A percentile compares a stretch with the other conserved stretches of the same genome.
Evolutionary conservation across 2,888 invertebrate species (phyloP).

Genomic region (Volucella bombylans): DNA sequence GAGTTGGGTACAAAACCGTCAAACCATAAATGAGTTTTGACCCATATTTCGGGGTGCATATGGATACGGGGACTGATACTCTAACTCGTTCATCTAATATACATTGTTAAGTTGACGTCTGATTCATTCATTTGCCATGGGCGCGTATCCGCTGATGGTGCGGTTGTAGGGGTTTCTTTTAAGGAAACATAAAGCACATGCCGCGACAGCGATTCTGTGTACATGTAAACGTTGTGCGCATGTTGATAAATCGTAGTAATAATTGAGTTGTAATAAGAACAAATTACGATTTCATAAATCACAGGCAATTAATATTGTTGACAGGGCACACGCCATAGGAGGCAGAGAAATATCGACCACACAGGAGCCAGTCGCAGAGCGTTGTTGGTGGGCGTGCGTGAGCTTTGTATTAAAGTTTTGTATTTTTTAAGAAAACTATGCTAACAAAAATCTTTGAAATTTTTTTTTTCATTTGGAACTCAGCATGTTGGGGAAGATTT

Average conservation of each 20-base stretch:
- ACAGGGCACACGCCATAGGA: constrained; percentile 40
- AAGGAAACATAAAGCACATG: constrained; percentile 59
- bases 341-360: constrained; percentile 53
- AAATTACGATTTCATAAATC: constrained; percentile 72
- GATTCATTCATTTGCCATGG: constrained; percentile 15
- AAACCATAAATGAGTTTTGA: constrained; percentile 59
- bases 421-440: no score
- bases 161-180: constrained; percentile 17
- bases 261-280: constrained; percentile 74
- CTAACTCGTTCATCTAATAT: background rate
- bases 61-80: background rate
- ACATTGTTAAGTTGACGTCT: constrained; percentile 12
- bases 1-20: constrained; percentile 42
- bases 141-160: constrained; percentile 13
- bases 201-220: constrained; percentile 28
- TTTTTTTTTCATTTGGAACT: no score
- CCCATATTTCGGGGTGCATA: constrained; percentile 46
- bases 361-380: constrained; percentile 3
- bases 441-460: no score
- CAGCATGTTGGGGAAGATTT: no score
- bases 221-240: constrained; percentile 37
- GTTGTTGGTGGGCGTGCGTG: no score
- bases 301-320: constrained; percentile 66
- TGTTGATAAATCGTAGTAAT: constrained; percentile 64
- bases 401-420: no score